Percentiles rank a stretch among this genome's conserved stretches.
These are phyloP conservation scores for Zosterops hypoxanthus DNA, from an alignment of 2,113 vertebrate species.

Conservation along the genomic window DNA sequence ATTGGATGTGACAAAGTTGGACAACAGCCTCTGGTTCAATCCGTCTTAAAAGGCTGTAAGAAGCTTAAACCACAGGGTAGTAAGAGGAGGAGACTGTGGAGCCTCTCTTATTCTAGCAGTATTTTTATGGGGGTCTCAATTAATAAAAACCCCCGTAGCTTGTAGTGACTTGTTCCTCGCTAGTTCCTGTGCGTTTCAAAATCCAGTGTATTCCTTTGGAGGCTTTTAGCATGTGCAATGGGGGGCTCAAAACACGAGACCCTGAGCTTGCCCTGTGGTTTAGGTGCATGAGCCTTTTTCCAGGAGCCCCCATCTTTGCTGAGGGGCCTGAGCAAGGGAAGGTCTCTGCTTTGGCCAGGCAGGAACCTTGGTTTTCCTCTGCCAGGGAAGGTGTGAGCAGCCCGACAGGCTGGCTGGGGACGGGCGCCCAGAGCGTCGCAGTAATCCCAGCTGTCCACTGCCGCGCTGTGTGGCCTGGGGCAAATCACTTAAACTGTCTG, in stretches of 20 bases:
- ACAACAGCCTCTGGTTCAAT: constrained; percentile 59
- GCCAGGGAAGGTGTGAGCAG: background rate
- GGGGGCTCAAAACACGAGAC: fast-evolving
- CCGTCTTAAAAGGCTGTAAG: constrained; percentile 58
- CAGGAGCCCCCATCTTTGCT: background rate
- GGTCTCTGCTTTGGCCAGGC: background rate
- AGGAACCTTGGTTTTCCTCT: fast-evolving
- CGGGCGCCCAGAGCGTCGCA: fast-evolving
- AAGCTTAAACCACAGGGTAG: constrained; percentile 50
- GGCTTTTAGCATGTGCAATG: background rate
- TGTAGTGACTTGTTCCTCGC: background rate
- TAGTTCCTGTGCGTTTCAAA: background rate
- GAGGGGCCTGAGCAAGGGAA: background rate
- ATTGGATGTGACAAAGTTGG: constrained; percentile 68
- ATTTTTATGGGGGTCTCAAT: background rate
- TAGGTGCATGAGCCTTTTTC: background rate
- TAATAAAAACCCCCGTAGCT: background rate
- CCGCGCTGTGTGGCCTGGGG: background rate
- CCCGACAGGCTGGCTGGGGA: background rate
- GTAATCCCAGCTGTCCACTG: background rate
- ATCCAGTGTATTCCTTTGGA: background rate
- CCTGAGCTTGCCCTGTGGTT: background rate
- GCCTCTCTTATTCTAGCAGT: background rate
- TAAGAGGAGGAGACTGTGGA: constrained; percentile 38
- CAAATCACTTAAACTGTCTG: constrained; percentile 29